Conservation (phyloP, 2,888 invertebrate genomes). For the Parthenolecanium corni region DNA sequence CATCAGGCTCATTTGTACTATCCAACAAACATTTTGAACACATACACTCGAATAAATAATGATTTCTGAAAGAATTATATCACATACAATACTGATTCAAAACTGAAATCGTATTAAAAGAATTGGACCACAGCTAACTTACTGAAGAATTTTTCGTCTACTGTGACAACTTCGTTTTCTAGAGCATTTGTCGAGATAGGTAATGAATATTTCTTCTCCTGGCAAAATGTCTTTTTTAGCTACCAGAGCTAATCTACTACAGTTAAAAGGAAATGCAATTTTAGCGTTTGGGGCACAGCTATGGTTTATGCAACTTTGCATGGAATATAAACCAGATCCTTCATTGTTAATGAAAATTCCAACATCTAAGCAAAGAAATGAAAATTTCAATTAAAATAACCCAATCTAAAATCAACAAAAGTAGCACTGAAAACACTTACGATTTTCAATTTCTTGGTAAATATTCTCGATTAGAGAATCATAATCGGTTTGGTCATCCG, state of each 20-base stretch:
- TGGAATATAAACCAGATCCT: slow-evolving; percentile 73
- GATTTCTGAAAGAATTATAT: slow-evolving; percentile 46
- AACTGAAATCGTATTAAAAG: neutral
- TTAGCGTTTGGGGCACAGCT: slow-evolving; percentile 83
- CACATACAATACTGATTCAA: neutral
- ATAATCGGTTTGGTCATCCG: slow-evolving; percentile 53
- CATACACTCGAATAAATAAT: slow-evolving; percentile 70
- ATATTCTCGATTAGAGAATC: slow-evolving; percentile 68
- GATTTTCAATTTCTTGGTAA: slow-evolving; percentile 70
- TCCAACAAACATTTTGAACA: slow-evolving; percentile 69
- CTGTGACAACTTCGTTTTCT: slow-evolving; percentile 70
- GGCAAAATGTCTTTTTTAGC: slow-evolving; percentile 59
- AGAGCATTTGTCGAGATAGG: slow-evolving; percentile 78
- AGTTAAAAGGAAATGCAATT: slow-evolving; percentile 70
- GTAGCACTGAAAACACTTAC: slow-evolving; percentile 41
- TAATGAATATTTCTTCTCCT: slow-evolving; percentile 81
- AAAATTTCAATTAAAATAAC: slow-evolving; percentile 8
- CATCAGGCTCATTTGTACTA: slow-evolving; percentile 57
- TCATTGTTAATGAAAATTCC: slow-evolving; percentile 83
- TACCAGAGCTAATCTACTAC: slow-evolving; percentile 59
- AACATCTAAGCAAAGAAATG: slow-evolving; percentile 37
- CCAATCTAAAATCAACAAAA: slow-evolving; percentile 6
- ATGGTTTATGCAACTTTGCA: slow-evolving; percentile 88
- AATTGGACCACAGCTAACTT: slow-evolving; percentile 27
- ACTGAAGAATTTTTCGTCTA: slow-evolving; percentile 62